phyloP scores from a whole-genome alignment of 2,797 vertebrate genomes.

The Macrochelys suwanniensis region DNA sequence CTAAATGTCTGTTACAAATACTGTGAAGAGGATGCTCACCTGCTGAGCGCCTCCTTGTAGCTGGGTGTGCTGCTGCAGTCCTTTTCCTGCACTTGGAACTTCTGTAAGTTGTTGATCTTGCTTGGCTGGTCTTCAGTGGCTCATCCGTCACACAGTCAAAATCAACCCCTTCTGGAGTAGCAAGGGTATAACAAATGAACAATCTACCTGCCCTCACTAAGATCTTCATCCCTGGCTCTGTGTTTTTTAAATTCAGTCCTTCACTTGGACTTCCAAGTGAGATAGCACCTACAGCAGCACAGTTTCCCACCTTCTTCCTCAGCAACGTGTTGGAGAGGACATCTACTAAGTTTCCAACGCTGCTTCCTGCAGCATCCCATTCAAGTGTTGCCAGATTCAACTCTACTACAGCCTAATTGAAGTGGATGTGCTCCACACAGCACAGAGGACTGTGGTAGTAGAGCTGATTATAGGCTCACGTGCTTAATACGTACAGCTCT shows the following conservation, averaged over 20 bases:
- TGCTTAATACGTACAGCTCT: neutral
- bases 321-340: neutral
- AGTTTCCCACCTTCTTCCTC: neutral
- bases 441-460: neutral
- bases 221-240: neutral
- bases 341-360: neutral
- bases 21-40: too few relatives aligned
- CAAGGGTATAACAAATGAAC: neutral
- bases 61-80: too few relatives aligned
- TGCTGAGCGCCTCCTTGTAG: too few relatives aligned
- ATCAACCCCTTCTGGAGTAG: neutral
- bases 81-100: too few relatives aligned
- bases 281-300: neutral
- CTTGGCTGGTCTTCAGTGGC: too few relatives aligned
- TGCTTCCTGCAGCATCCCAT: neutral
- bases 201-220: neutral
- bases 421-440: neutral
- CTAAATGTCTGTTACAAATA: too few relatives aligned
- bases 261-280: neutral
- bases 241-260: neutral
- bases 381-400: neutral
- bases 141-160: neutral
- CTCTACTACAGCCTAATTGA: neutral
- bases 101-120: too few relatives aligned
- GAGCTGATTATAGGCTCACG: neutral